Evolutionary conservation across 2,797 vertebrate genomes (phyloP), one percentile per base, ranked within the genome.

Genomic region (Rhinichthys osculus): DNA sequence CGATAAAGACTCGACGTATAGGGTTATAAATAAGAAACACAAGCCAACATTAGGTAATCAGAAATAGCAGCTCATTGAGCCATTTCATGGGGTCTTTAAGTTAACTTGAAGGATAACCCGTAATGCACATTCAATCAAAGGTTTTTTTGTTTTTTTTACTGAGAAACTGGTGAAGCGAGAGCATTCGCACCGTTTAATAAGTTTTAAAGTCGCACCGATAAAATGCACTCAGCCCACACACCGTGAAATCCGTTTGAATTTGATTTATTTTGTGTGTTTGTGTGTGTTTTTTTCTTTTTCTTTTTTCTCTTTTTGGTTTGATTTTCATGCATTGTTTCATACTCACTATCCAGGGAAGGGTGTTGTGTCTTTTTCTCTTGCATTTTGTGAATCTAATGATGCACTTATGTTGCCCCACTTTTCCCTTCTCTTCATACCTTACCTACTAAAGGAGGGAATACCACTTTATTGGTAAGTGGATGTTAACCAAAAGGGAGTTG

Each of bases 381-480:
- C 98, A 97, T 99, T 99, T 98, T 99, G 97, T 99, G 98, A 99
- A 97, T 99, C 97, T 99, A 99, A 99, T 98, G 98, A 99, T 99
- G 98, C 97, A 99, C 98, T 99, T 98, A 99, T 98, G 98, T 98
- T 99, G 96, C 98, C 97, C 97, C 97, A 96, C 98, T 99, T 99
- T 99, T 99, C 98, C 98, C 98, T 98, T 99, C 96, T 99, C 97
- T 99, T 99, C 98, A 99, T 97, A 99, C 97, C 98, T 99, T 98
- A 99, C 98, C 98, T 99, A 99, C 98, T 99, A 99, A 99, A 99
- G 98, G 98, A 99, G 98, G 98, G 98, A 99, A 98, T 98, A 94
- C 97, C 98, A 99, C 98, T 99, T 99, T 98, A 97, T 99, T 99
- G 98, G 98, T 99, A 99, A 99, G 98, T 99, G 98, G 98, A 99